Base-by-base conservation (phyloP, 2,888 invertebrate species). In the Podabrus alpinus region DNA sequence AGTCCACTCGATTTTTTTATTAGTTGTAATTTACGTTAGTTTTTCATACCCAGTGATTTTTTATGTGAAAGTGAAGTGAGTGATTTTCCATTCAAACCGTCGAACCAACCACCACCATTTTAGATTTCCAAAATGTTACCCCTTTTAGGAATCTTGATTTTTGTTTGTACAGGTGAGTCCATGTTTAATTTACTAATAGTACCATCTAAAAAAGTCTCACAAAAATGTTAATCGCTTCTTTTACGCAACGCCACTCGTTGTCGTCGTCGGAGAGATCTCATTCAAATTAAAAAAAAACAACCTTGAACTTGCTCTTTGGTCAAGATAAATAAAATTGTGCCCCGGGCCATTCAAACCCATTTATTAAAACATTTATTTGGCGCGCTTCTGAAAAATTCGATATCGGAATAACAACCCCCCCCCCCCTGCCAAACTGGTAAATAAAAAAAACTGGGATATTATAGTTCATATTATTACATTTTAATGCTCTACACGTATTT, bases 131-230 rank as follows among this genome's bases (percentile, higher is more conserved):
- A 69, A 67, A 79, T 79, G 79, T 76, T 80, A 71, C 71, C 79
- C 76, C 71, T 79, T 59, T 69, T 77, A 60, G 80, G 80, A 69
- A 78, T 80, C 73, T 78, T 79, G 60, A 73, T 80, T 70, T 76
- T 80, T 71, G 74, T 79, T 70, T 79, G 76, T 69, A 64, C 76
- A 78, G 80, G 80, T 80, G 74, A 72, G 77, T 59, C 15, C 11
- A 15, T 13, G 64, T 17, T 24, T 59, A 9, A 45, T 19, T n/a
- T 66, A n/a, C n/a, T n/a, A n/a, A n/a, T n/a, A n/a, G n/a, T n/a
- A n/a, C 13, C 4, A 5, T 15, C 3, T 7, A 15, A 15, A 25
- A 25, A 29, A 29, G 3, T 3, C 29, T 13, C 45, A 45, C 45
- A 45, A 45, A n/a, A 45, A 45, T n/a, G n/a, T 45, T 45, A 24